Percentiles rank a stretch among this genome's conserved stretches.
These are phyloP conservation scores for Thoracochromis brauschi DNA, from an alignment of 2,113 vertebrate species.

Conservation along the genomic window DNA sequence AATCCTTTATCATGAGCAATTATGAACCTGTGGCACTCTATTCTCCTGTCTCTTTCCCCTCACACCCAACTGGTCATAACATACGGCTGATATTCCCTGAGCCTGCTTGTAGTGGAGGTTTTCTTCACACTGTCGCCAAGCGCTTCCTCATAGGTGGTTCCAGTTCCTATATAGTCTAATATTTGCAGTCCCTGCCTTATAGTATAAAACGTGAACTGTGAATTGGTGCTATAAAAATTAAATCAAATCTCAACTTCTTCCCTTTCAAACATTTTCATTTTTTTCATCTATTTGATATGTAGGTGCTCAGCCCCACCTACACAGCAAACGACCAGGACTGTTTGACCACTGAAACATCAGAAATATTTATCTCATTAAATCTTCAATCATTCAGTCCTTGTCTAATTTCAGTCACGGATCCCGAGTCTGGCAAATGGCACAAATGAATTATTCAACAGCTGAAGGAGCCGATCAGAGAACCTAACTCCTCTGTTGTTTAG, in stretches of 20 bases:
- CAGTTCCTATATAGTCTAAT: background rate
- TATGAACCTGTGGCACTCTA: rapidly evolving
- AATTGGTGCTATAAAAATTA: background rate
- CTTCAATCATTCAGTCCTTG: background rate
- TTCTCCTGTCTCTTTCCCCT: background rate
- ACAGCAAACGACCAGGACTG: background rate
- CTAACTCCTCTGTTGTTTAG: slow-evolving; percentile 15
- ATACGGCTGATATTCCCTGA: background rate
- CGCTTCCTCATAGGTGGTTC: background rate
- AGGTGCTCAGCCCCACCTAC: background rate
- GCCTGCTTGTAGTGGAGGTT: background rate
- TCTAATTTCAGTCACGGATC: background rate
- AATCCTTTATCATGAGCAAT: background rate
- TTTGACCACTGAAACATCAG: background rate
- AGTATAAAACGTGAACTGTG: background rate
- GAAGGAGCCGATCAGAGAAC: slow-evolving; percentile 10
- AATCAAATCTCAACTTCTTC: background rate
- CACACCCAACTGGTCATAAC: rapidly evolving
- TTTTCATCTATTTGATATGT: rapidly evolving
- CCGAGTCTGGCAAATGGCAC: background rate
- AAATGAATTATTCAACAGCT: slow-evolving; percentile 52
- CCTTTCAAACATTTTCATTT: background rate
- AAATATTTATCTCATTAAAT: background rate
- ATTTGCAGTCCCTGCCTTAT: background rate
- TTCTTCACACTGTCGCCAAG: background rate